Evolutionary conservation across 1,140 invertebrate species (phyloP).

Genomic region (Diuraphis noxia): DNA sequence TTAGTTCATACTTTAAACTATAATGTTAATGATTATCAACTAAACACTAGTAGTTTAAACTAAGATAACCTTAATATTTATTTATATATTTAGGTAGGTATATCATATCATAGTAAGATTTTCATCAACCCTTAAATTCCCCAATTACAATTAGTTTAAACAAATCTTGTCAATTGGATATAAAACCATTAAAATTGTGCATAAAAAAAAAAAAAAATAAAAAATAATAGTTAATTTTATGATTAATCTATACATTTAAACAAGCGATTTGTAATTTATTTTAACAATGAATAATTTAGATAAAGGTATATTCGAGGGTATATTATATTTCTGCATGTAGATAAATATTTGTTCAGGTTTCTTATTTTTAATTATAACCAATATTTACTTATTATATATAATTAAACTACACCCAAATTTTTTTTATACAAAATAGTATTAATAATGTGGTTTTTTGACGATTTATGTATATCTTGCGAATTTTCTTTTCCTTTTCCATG

Average conservation of each 20-base stretch:
- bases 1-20: background rate
- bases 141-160: background rate
- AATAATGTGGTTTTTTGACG: conserved; percentile 6
- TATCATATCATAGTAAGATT: background rate
- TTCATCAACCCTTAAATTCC: background rate
- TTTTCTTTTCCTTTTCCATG: conserved; percentile 53
- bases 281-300: background rate
- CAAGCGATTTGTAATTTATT: background rate
- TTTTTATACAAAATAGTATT: background rate
- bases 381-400: background rate
- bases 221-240: too few relatives aligned
- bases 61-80: too few relatives aligned
- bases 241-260: too few relatives aligned
- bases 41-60: background rate
- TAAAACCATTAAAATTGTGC: too few relatives aligned
- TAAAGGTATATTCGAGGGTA: too few relatives aligned
- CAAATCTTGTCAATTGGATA: too few relatives aligned
- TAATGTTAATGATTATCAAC: background rate
- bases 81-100: too few relatives aligned
- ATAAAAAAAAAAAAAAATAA: too few relatives aligned
- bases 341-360: background rate
- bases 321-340: background rate
- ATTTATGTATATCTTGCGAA: conserved; percentile 54
- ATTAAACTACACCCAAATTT: background rate
- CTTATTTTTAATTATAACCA: background rate